Evolutionary conservation across 53 echinoderm and acorn worm genomes (phyloP).

Genomic region (Astropecten irregularis): DNA sequence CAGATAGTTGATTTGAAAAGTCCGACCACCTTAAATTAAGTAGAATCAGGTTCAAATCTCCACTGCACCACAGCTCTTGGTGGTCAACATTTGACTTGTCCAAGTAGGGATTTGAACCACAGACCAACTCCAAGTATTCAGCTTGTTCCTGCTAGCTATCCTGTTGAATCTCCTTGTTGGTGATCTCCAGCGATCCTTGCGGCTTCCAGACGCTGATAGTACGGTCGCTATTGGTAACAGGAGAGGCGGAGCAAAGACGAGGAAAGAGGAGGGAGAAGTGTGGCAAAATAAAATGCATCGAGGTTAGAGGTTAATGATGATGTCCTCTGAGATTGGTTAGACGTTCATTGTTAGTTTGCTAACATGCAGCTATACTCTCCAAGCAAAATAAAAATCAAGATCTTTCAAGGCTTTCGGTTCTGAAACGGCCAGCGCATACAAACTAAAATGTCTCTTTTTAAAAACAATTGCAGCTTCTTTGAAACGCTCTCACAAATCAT

Average conservation of each 20-base stretch:
- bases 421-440: too few species aligned
- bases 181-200: constrained; percentile 9
- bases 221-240: constrained; percentile 70
- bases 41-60: not conserved
- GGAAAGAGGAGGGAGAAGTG: not conserved
- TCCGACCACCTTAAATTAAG: not conserved
- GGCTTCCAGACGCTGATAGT: constrained; percentile 91
- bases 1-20: not conserved
- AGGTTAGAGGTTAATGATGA: constrained; percentile 3
- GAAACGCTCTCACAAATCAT: too few species aligned
- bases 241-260: not conserved
- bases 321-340: too few species aligned
- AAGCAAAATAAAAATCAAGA: too few species aligned
- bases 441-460: too few species aligned
- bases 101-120: not conserved
- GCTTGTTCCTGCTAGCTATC: not conserved
- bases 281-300: constrained; percentile 28
- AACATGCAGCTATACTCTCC: too few species aligned
- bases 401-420: too few species aligned
- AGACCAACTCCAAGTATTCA: not conserved
- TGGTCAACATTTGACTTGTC: not conserved
- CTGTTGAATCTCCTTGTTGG: not conserved
- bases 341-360: too few species aligned
- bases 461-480: too few species aligned
- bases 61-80: not conserved